Evolutionary conservation across 2,113 vertebrate species (phyloP), one percentile per base, ranked within the genome.

Genomic region (Megaleporinus macrocephalus): DNA sequence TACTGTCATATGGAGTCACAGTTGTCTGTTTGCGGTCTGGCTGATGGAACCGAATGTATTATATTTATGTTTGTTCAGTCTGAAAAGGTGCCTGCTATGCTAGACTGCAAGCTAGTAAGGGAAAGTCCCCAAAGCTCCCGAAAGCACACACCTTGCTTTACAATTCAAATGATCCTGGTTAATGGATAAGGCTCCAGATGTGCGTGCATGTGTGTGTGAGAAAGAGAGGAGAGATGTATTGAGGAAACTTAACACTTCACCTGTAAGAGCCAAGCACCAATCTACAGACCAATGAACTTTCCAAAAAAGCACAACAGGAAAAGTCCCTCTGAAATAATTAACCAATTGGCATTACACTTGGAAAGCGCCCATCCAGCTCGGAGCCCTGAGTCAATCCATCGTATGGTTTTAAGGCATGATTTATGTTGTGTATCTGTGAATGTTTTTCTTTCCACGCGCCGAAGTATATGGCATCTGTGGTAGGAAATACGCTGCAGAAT

Each of bases 401-500:
- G 49, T 36, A 41, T 69, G 62, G 82, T 73, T 68, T 57, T 83
- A 62, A 55, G 81, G 80, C 51, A 68, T 74, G 44, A 63, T 83
- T 53, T 26, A 61, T 75, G 61, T 41, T 85, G 84, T 7, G 75
- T 82, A 77, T 84, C 18, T 75, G 86, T 89, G 81, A 82, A 92
- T 89, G 86, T 89, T 87, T 92, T 90, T 91, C 90, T 83, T 70
- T 85, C 81, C 86, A 80, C 9, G 4, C 71, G 55, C 77, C 74
- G 62, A 82, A 22, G 51, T 33, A 13, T 57, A 61, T 36, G 68
- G 80, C 59, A 49, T 63, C 44, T 18, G 27, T 79, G 80, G 77
- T 13, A 88, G 89, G 88, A 89, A 76, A 90, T 90, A 85, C 89
- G 85, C 80, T 62, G 87, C 80, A 65, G 87, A 92, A 91, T 89